Percentiles rank a stretch among this genome's conserved stretches.
Conservation (phyloP, 2,888 invertebrate genomes). For the Antitype chi region DNA sequence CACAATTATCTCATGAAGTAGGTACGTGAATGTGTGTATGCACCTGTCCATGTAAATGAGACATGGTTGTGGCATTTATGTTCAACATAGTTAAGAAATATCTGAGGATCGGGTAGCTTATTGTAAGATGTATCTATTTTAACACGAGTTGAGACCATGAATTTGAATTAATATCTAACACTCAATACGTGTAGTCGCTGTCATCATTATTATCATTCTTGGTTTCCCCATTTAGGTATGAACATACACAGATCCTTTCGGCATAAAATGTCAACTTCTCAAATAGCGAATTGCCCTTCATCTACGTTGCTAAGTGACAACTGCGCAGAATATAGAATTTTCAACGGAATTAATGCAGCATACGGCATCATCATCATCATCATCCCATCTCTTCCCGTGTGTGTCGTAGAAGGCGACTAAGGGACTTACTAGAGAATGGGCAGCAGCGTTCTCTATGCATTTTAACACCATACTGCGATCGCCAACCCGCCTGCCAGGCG, state of each 20-base stretch:
- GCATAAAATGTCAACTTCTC: background rate
- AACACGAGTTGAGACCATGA: background rate
- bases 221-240: background rate
- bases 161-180: background rate
- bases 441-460: too few relatives aligned
- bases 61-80: constrained; percentile 31
- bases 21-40: constrained; percentile 13
- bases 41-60: constrained; percentile 40
- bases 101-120: constrained; percentile 1
- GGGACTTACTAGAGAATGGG: too few relatives aligned
- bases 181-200: background rate
- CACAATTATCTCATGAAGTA: constrained; percentile 37
- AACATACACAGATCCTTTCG: background rate
- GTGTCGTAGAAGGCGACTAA: too few relatives aligned
- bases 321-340: background rate
- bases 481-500: too few relatives aligned
- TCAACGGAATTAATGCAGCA: background rate
- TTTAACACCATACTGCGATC: too few relatives aligned
- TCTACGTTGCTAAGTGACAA: background rate
- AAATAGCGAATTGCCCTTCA: background rate
- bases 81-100: constrained; percentile 10
- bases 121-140: constrained; percentile 8
- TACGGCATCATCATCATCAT: too few relatives aligned
- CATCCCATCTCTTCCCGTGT: too few relatives aligned
- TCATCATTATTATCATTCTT: background rate